phyloP scores from a whole-genome alignment of 2,888 invertebrate species.

The Drosophila anomalata region DNA sequence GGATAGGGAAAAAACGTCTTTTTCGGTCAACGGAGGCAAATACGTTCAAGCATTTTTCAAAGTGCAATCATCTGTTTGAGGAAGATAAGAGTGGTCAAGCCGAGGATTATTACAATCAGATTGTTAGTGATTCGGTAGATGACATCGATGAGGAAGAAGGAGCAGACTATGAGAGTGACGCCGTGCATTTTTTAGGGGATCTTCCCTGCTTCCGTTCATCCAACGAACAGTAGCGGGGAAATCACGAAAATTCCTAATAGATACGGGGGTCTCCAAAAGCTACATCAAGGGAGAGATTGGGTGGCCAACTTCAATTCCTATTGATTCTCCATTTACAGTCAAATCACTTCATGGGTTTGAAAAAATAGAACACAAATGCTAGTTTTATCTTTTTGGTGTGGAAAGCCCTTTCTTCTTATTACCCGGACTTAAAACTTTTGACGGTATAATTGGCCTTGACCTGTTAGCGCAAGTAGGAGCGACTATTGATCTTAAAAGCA shows the following conservation, averaged over 20 bases:
- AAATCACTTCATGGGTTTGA: no score
- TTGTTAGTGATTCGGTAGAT: not conserved
- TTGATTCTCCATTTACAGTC: no score
- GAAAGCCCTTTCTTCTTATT: no score
- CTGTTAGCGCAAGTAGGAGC: not conserved
- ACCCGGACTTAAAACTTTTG: no score
- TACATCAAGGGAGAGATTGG: no score
- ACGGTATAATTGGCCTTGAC: no score
- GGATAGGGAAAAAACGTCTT: no score
- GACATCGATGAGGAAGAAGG: constrained; percentile 2
- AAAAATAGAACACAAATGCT: no score
- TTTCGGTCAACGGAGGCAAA: not conserved
- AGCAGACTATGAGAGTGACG: not conserved
- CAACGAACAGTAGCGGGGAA: constrained; percentile 10
- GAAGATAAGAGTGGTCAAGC: not conserved
- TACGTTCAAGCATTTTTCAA: constrained; percentile 4
- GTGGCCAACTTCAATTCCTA: no score
- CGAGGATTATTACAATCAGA: constrained; percentile 2
- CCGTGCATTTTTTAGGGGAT: constrained; percentile 16
- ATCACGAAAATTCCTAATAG: not conserved
- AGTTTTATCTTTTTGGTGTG: no score
- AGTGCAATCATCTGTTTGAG: constrained; percentile 2
- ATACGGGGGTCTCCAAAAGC: not conserved
- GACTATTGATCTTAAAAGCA: not conserved
- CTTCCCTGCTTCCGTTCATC: constrained; percentile 11